phyloP scores from a whole-genome alignment of 2,888 invertebrate species.

The Cephalotes varians region DNA sequence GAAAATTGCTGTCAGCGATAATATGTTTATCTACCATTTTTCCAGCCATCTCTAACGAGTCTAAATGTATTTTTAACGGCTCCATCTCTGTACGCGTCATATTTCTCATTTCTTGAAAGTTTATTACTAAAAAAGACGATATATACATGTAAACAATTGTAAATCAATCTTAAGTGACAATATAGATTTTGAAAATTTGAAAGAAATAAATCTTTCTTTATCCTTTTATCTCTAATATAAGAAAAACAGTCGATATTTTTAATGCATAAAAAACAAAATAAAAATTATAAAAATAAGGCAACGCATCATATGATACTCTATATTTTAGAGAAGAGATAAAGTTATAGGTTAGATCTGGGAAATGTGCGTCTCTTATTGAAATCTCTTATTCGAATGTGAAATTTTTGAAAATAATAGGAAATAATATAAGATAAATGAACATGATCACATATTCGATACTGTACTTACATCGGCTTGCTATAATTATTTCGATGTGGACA shows the following conservation, averaged over 20 bases:
- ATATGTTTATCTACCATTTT: slow-evolving; percentile 93
- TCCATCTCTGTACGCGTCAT: slow-evolving; percentile 81
- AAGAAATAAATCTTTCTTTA: not conserved
- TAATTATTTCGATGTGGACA: not conserved
- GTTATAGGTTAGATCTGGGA: slow-evolving; percentile 7
- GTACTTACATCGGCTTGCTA: not conserved
- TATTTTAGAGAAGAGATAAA: not conserved
- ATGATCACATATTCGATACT: not conserved
- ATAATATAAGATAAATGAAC: not conserved
- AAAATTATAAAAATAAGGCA: slow-evolving; percentile 19
- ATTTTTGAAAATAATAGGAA: not conserved
- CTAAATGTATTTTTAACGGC: slow-evolving; percentile 86
- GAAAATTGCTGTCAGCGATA: slow-evolving; percentile 90
- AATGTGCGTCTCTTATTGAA: not conserved
- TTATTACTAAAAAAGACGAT: slow-evolving; percentile 33
- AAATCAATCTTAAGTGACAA: slow-evolving; percentile 27
- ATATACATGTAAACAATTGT: slow-evolving; percentile 45
- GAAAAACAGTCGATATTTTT: not conserved
- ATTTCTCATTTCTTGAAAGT: slow-evolving; percentile 53
- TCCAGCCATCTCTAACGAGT: slow-evolving; percentile 92
- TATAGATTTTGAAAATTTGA: not conserved
- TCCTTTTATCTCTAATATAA: not conserved
- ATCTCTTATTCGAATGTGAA: not conserved
- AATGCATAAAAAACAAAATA: slow-evolving; percentile 8
- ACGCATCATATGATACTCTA: not conserved